These are phyloP conservation scores for Drosophila nikananu DNA, from an alignment of 1,140 invertebrate genomes.

Conservation along the genomic window DNA sequence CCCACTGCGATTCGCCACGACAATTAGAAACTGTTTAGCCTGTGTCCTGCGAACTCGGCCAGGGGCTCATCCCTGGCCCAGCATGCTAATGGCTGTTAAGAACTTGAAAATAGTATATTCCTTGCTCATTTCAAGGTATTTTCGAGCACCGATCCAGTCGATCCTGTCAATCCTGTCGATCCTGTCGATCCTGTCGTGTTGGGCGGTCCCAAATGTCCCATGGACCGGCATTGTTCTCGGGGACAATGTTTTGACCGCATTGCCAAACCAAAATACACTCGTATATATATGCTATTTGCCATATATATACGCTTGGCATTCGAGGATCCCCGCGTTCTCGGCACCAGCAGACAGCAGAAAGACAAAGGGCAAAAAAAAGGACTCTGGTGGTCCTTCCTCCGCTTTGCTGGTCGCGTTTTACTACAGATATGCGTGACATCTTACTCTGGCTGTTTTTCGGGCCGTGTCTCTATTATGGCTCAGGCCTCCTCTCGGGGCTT, in stretches of 20 bases:
- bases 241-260: conserved; percentile 83
- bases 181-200: conserved; percentile 35
- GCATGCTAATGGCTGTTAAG: conserved; percentile 82
- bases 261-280: conserved; percentile 71
- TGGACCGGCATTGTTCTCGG: conserved; percentile 63
- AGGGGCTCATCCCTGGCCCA: conserved; percentile 43
- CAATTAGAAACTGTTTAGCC: conserved; percentile 80
- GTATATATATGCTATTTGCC: conserved; percentile 17
- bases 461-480: conserved; percentile 59
- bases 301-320: not conserved
- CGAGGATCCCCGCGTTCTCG: conserved; percentile 26
- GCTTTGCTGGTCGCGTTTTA: conserved; percentile 60
- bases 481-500: conserved; percentile 4
- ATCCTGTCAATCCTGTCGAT: not conserved
- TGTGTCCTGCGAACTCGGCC: conserved; percentile 32
- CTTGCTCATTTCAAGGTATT: conserved; percentile 81
- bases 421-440: conserved; percentile 69
- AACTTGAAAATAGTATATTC: conserved; percentile 51
- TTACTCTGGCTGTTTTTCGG: conserved; percentile 35
- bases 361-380: conserved; percentile 28
- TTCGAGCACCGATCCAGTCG: conserved; percentile 18
- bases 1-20: conserved; percentile 33
- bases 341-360: not conserved
- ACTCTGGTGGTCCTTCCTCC: conserved; percentile 50
- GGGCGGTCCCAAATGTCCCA: conserved; percentile 61